Evolutionary conservation across 1,140 invertebrate genomes (phyloP).

Genomic region (Drosophila nigrodunni): DNA sequence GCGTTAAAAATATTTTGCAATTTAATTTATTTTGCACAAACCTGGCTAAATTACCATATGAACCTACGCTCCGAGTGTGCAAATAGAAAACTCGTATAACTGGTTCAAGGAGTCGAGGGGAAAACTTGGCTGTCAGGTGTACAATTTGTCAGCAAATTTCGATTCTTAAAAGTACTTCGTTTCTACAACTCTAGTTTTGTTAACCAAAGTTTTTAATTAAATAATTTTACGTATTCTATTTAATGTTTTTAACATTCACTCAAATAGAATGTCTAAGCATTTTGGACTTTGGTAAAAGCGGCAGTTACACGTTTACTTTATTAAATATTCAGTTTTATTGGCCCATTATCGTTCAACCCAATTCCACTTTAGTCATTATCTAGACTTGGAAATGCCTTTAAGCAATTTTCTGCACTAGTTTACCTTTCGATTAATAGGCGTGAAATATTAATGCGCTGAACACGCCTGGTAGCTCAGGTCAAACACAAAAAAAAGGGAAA

Average conservation of each 20-base stretch:
- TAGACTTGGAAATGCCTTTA: constrained; percentile 35
- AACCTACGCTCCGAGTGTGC: background rate
- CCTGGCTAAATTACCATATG: constrained; percentile 32
- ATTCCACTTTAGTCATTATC: constrained; percentile 35
- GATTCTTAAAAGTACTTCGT: background rate
- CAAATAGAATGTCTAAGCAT: constrained; percentile 15
- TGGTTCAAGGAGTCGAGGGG: constrained; percentile 10
- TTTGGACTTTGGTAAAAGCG: background rate
- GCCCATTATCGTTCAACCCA: constrained; percentile 25
- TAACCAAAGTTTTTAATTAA: constrained; percentile 3
- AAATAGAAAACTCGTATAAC: constrained; percentile 46
- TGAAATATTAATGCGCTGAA: constrained; percentile 74
- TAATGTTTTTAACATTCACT: constrained; percentile 7
- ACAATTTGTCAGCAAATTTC: constrained; percentile 26
- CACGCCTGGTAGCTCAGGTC: constrained; percentile 65
- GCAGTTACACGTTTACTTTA: background rate
- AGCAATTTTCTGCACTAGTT: constrained; percentile 69
- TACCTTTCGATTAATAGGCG: constrained; percentile 66
- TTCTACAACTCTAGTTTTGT: too few relatives aligned
- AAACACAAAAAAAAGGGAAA: constrained; percentile 45
- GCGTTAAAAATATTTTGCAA: constrained; percentile 80
- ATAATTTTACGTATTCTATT: background rate
- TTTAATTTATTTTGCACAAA: constrained; percentile 65
- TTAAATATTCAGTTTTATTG: constrained; percentile 17
- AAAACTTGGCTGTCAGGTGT: constrained; percentile 35